Conservation (phyloP, 2,888 invertebrate species). For the Scaptomyza reducta region DNA sequence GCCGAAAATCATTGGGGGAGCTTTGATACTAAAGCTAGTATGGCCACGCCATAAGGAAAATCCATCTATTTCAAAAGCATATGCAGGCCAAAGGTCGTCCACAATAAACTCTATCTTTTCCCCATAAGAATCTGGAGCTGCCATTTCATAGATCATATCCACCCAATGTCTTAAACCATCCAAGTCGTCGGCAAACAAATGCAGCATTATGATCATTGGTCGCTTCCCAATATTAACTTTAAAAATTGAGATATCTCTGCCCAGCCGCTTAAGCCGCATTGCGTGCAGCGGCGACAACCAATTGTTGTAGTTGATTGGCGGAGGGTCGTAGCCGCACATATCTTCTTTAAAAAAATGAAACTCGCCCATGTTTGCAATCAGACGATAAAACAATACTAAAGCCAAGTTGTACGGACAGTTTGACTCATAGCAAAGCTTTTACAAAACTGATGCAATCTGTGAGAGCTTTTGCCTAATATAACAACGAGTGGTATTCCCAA, state of each 20-base stretch:
- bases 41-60: slow-evolving; percentile 9
- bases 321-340: background rate
- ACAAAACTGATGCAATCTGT: background rate
- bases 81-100: slow-evolving; percentile 38
- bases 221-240: slow-evolving; percentile 4
- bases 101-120: slow-evolving; percentile 19
- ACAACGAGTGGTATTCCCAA: background rate
- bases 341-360: background rate
- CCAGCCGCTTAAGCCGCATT: slow-evolving; percentile 14
- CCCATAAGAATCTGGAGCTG: slow-evolving; percentile 14
- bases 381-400: background rate
- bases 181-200: slow-evolving; percentile 35
- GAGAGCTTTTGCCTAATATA: background rate
- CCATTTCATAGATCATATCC: slow-evolving; percentile 35
- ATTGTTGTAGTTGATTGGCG: slow-evolving; percentile 4
- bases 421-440: slow-evolving; percentile 15
- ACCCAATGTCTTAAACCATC: slow-evolving; percentile 28
- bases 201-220: slow-evolving; percentile 36
- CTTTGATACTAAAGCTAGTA: slow-evolving; percentile 7
- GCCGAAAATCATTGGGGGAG: slow-evolving; percentile 39
- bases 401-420: background rate
- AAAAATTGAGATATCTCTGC: background rate
- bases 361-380: background rate
- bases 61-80: slow-evolving; percentile 19
- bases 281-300: slow-evolving; percentile 15